These are phyloP conservation scores for Xyliphius kryptos DNA, from an alignment of 2,113 vertebrate genomes.

Conservation along the genomic window DNA sequence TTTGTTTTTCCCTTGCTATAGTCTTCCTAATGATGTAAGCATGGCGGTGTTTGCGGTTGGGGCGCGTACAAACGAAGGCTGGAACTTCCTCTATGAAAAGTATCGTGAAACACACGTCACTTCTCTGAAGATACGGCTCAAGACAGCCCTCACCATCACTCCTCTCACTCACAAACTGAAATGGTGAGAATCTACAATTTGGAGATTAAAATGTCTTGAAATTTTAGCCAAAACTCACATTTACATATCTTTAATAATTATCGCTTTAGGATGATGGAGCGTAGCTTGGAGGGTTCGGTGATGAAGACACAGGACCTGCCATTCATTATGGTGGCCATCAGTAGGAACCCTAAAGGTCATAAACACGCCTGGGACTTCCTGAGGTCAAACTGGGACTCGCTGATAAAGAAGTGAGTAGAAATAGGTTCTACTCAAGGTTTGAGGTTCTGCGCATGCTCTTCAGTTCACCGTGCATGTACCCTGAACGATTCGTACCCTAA, in stretches of 20 bases:
- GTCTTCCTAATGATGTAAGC: slow-evolving; percentile 77
- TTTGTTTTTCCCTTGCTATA: slow-evolving; percentile 50
- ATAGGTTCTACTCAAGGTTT: no score
- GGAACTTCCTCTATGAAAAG: slow-evolving; percentile 81
- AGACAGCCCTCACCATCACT: slow-evolving; percentile 65
- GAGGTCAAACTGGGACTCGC: slow-evolving; percentile 70
- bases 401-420: slow-evolving; percentile 82
- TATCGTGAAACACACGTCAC: slow-evolving; percentile 66
- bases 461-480: no score
- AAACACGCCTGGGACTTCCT: slow-evolving; percentile 77
- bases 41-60: slow-evolving; percentile 74
- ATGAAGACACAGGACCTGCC: slow-evolving; percentile 85
- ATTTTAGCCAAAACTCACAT: no score
- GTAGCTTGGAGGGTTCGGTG: slow-evolving; percentile 72
- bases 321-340: slow-evolving; percentile 56
- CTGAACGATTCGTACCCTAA: no score
- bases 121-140: slow-evolving; percentile 66
- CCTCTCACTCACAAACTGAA: slow-evolving; percentile 68
- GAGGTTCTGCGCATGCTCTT: no score
- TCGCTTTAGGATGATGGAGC: slow-evolving; percentile 82
- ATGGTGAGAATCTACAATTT: slow-evolving; percentile 69
- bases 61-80: slow-evolving; percentile 71
- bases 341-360: slow-evolving; percentile 72
- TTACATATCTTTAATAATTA: no score
- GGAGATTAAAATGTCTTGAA: no score